These are phyloP conservation scores for Troides helena DNA, from an alignment of 2,888 invertebrate genomes.

Conservation along the genomic window DNA sequence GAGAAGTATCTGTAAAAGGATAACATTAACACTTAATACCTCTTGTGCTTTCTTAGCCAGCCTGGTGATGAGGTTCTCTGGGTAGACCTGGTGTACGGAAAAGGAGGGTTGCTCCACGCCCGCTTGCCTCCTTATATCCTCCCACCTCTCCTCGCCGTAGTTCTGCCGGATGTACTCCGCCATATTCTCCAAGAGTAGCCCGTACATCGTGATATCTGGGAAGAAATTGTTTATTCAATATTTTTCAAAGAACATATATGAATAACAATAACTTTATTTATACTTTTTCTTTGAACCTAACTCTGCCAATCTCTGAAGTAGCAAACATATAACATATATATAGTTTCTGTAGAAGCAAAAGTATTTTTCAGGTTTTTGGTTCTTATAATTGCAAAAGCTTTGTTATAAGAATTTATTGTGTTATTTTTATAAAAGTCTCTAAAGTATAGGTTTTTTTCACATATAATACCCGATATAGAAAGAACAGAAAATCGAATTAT, in stretches of 20 bases:
- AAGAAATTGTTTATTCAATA: background rate
- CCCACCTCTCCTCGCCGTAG: conserved; percentile 98
- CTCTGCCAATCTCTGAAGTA: background rate
- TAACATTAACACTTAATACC: conserved; percentile 66
- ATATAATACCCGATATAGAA: too few species aligned
- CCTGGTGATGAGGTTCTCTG: conserved; percentile 91
- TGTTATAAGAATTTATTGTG: too few species aligned
- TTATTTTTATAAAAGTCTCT: too few species aligned
- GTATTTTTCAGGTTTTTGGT: too few species aligned
- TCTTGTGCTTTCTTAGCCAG: conserved; percentile 92
- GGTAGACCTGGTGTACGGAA: conserved; percentile 95
- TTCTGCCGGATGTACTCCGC: conserved; percentile 94
- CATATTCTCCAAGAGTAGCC: conserved; percentile 95
- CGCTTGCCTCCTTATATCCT: conserved; percentile 91
- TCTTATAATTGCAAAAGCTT: too few species aligned
- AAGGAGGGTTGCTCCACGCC: conserved; percentile 93
- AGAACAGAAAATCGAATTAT: too few species aligned
- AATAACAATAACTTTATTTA: background rate
- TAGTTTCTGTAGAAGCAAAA: background rate
- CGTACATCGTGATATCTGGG: conserved; percentile 88
- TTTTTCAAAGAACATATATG: background rate
- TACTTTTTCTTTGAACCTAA: background rate
- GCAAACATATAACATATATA: background rate
- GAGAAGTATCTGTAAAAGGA: too few species aligned
- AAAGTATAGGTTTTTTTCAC: too few species aligned